Conservation (phyloP, 2,113 vertebrate genomes). For the Larimichthys crocea region DNA sequence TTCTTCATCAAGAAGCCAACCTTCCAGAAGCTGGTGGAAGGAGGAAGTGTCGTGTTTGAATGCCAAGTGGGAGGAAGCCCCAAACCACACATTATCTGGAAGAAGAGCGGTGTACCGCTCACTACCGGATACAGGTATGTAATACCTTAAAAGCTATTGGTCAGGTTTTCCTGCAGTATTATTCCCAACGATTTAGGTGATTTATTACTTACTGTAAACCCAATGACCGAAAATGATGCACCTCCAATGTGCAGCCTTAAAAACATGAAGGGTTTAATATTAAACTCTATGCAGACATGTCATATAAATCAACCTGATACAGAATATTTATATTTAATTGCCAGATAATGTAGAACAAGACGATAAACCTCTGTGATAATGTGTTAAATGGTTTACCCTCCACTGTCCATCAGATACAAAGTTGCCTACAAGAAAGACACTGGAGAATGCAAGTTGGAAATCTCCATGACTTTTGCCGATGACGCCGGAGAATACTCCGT, state of each 20-base stretch:
- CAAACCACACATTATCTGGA: constrained; percentile 96
- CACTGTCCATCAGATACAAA: constrained; percentile 88
- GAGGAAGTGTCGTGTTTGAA: constrained; percentile 92
- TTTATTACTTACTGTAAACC: too few relatives aligned
- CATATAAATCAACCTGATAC: too few relatives aligned
- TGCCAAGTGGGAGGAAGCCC: constrained; percentile 95
- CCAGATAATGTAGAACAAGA: too few relatives aligned
- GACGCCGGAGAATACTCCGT: constrained; percentile 98
- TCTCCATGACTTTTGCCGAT: constrained; percentile 98
- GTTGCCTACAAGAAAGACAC: constrained; percentile 93
- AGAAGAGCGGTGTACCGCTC: constrained; percentile 94
- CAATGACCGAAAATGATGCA: too few relatives aligned
- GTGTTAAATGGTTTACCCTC: too few relatives aligned
- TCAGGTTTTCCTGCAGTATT: neutral
- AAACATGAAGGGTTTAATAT: neutral
- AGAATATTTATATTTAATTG: too few relatives aligned
- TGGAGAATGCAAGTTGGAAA: constrained; percentile 93
- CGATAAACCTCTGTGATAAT: too few relatives aligned
- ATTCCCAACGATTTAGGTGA: neutral
- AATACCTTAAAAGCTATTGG: neutral
- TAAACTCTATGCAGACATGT: too few relatives aligned
- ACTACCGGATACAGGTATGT: constrained; percentile 95
- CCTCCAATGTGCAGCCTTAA: neutral
- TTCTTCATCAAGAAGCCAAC: constrained; percentile 91
- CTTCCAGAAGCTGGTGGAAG: constrained; percentile 94